Base-by-base conservation (phyloP, 2,888 invertebrate species). In the Magallana nippona region DNA sequence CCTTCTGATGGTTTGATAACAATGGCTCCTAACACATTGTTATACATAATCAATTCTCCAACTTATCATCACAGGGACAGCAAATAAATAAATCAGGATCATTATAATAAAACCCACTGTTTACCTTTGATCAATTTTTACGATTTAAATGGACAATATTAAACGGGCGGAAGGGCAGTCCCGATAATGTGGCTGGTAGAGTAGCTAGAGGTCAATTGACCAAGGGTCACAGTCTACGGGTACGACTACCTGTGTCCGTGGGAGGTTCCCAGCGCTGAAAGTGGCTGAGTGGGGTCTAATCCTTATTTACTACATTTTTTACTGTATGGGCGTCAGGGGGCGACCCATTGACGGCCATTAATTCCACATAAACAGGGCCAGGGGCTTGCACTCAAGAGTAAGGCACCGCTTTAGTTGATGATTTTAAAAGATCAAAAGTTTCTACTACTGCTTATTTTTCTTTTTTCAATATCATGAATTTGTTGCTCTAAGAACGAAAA, bases 81-180 rank as follows among this genome's bases (percentile, higher is more conserved):
- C 63, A 63, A 63, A 63, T 63, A 63, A 63, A 63, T 63, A 63
- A 63, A 63, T 63, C 63, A 63, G 22, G 63, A 63, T 63, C 63
- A 22, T 63, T 63, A 63, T 63, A 22, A 63, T 63, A 63, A 63
- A 63, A 63, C 27, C 22, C 63, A 63, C 63, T 63, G 15, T 63
- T 63, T 63, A 63, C 22, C 63, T 63, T 63, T 63, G 63, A 63
- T 63, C 63, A 19, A 63, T 13, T 63, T 63, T 63, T 63, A 63
- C 63, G 63, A 63, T 63, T 63, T 63, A 63, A 63, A 63, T 63
- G 63, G 63, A 22, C 63, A 63, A 63, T 63, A 63, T 63, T 63
- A 63, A 63, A 63, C 13, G 11, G 60, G 63, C 63, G 63, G 63
- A 63, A 63, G 63, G 63, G 15, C 63, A 11, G 63, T 11, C 63